Evolutionary conservation across 2,113 vertebrate genomes (phyloP).

Genomic region (Cynoglossus semilaevis): DNA sequence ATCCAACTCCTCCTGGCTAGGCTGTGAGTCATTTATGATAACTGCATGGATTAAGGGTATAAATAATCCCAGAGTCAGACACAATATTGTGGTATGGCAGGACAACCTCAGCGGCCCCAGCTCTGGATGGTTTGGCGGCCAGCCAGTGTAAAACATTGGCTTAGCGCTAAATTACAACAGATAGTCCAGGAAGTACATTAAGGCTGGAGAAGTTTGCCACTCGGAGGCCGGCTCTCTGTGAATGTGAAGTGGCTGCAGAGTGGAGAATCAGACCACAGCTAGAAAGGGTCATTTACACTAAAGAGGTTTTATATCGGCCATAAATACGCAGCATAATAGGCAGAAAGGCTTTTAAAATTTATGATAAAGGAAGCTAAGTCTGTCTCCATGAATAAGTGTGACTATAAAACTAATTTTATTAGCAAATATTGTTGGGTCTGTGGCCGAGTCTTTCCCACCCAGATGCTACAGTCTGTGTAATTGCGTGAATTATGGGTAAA

Average conservation of each 20-base stretch:
- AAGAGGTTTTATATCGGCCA: slow-evolving; percentile 1
- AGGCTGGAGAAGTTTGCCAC: slow-evolving; percentile 13
- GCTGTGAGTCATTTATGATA: slow-evolving; percentile 29
- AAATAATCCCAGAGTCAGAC: slow-evolving; percentile 47
- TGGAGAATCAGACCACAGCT: background rate
- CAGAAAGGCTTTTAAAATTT: background rate
- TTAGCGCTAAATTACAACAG: slow-evolving; percentile 43
- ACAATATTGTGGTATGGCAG: slow-evolving; percentile 15
- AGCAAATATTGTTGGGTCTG: no score
- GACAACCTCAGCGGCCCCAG: slow-evolving; percentile 28
- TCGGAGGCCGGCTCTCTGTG: slow-evolving; percentile 28
- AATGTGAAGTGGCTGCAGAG: slow-evolving; percentile 32
- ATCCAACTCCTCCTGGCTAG: no score
- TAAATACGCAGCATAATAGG: slow-evolving; percentile 1
- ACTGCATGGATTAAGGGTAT: slow-evolving; percentile 40
- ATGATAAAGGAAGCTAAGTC: no score
- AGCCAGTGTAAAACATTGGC: slow-evolving; percentile 32
- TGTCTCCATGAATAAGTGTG: no score
- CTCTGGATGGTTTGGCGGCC: slow-evolving; percentile 16
- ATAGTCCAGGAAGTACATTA: slow-evolving; percentile 24
- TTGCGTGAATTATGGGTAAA: no score
- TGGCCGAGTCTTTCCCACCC: no score
- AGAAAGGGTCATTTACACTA: slow-evolving; percentile 16
- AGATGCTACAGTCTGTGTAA: no score
- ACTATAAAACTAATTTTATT: no score